A percentile compares a stretch with the other conserved stretches of the same genome.
Evolutionary conservation across 2,797 vertebrate species (phyloP).

Genomic region (Xerus rutilus): DNA sequence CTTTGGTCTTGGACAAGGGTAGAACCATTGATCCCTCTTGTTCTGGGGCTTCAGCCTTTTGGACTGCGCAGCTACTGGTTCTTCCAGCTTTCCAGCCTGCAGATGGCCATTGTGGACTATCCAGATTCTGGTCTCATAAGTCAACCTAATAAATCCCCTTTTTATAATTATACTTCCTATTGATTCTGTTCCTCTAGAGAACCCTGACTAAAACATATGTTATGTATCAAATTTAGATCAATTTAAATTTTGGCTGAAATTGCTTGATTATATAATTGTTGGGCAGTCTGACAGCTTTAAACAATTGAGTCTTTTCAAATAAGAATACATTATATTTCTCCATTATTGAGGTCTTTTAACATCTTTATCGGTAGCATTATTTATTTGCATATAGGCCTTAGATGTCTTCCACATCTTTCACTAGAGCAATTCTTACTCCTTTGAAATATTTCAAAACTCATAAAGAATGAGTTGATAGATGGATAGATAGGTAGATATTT

Average conservation of each 20-base stretch:
- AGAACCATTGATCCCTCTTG: no score
- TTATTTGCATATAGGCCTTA: background rate
- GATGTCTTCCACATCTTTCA: background rate
- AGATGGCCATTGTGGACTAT: no score
- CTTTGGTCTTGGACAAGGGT: no score
- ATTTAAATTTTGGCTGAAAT: background rate
- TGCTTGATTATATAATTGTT: background rate
- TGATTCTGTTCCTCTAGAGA: no score
- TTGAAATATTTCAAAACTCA: constrained; percentile 14
- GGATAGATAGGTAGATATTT: background rate
- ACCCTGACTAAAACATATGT: background rate
- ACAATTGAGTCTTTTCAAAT: background rate
- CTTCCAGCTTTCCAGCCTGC: no score
- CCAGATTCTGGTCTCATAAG: no score
- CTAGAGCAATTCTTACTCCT: background rate
- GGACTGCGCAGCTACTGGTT: no score
- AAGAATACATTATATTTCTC: background rate
- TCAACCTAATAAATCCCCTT: no score
- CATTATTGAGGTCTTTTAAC: background rate
- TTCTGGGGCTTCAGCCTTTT: no score
- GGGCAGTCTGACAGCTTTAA: background rate
- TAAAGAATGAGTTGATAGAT: background rate
- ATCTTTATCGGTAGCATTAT: background rate
- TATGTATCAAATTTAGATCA: background rate
- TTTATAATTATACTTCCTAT: no score